A percentile compares a stretch with the other conserved stretches of the same genome.
These are phyloP conservation scores for Opisthograptis luteolata DNA, from an alignment of 2,888 invertebrate genomes.

Conservation along the genomic window DNA sequence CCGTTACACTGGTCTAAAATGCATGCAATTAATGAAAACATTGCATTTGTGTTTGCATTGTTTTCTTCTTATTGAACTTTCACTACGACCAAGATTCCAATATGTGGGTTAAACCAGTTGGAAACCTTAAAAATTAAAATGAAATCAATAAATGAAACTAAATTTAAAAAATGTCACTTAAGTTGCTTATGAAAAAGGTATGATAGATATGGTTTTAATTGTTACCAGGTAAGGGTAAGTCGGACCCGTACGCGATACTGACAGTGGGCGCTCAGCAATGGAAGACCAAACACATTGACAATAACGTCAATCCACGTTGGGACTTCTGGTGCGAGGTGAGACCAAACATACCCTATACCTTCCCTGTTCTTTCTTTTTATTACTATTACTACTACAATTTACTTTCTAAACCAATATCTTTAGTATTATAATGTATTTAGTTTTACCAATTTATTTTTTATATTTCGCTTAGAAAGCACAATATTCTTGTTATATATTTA, in stretches of 20 bases:
- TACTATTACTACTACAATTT: not conserved
- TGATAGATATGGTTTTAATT: not conserved
- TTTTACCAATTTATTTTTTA: constrained; percentile 29
- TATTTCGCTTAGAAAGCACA: constrained; percentile 43
- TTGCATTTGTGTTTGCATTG: no score
- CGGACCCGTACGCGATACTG: constrained; percentile 97
- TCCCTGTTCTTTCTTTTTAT: constrained; percentile 24
- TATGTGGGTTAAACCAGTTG: no score
- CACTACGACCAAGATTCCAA: no score
- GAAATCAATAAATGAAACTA: no score
- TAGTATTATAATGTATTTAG: constrained; percentile 5
- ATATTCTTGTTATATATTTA: constrained; percentile 29
- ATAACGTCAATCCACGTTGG: constrained; percentile 98
- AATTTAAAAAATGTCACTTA: no score
- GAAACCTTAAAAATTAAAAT: no score
- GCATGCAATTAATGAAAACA: no score
- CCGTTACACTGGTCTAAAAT: no score
- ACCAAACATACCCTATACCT: constrained; percentile 11
- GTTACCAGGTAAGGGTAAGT: constrained; percentile 94
- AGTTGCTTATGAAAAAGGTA: not conserved
- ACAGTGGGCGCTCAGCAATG: constrained; percentile 97
- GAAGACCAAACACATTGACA: constrained; percentile 96
- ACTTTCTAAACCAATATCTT: not conserved
- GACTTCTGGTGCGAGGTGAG: constrained; percentile 98
- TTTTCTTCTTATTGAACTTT: no score